A percentile compares a stretch with the other conserved stretches of the same genome.
These are phyloP conservation scores for Eurois occulta DNA, from an alignment of 2,888 invertebrate species.

Conservation along the genomic window DNA sequence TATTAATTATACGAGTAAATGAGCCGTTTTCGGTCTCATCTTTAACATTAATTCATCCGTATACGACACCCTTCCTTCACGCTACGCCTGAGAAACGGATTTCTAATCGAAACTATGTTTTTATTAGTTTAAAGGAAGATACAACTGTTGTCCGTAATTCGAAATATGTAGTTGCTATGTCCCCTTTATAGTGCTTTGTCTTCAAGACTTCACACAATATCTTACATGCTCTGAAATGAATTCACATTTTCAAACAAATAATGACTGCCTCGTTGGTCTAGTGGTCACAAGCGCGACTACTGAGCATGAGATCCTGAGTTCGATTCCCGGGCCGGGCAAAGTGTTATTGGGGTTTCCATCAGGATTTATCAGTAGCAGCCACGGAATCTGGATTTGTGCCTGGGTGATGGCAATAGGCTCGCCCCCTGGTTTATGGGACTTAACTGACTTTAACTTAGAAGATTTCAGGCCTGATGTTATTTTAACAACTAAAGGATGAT, in stretches of 20 bases:
- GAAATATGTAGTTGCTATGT: neutral
- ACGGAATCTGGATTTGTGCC: too few relatives aligned
- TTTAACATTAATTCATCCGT: conserved; percentile 10
- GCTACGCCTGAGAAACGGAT: conserved; percentile 5
- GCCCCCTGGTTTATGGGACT: too few relatives aligned
- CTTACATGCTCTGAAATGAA: neutral
- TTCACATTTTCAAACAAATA: neutral
- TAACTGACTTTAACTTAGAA: too few relatives aligned
- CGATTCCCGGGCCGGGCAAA: too few relatives aligned
- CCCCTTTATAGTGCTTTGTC: neutral
- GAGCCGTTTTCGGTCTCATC: neutral
- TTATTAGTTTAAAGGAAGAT: conserved; percentile 12
- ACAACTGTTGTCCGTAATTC: neutral
- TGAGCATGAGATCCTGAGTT: too few relatives aligned
- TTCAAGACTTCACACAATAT: neutral
- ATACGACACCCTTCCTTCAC: neutral
- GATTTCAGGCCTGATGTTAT: too few relatives aligned
- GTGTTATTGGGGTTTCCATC: too few relatives aligned
- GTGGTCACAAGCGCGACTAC: too few relatives aligned
- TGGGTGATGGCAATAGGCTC: too few relatives aligned
- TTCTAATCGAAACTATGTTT: conserved; percentile 20
- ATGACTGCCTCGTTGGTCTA: too few relatives aligned
- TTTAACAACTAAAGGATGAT: too few relatives aligned
- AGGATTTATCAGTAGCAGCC: too few relatives aligned
- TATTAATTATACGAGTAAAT: neutral